Percentiles rank a stretch among this genome's conserved stretches.
phyloP scores from a whole-genome alignment of 2,888 invertebrate species.

The Ephialtes manifestator region DNA sequence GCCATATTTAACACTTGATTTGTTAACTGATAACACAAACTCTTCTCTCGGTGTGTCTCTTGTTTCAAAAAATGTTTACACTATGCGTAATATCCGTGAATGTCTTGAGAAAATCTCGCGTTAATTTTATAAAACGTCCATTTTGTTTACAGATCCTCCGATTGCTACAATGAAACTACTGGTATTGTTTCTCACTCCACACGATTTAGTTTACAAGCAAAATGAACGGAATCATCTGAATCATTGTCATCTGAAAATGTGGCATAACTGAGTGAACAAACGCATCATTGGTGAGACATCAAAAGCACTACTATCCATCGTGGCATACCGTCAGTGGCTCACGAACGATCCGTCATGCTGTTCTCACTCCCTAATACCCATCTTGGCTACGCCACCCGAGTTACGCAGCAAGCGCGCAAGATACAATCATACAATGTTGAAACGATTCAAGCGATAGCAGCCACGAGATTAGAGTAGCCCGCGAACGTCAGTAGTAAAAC shows the following conservation, averaged over 20 bases:
- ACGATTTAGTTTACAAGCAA: not conserved
- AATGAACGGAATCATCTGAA: not conserved
- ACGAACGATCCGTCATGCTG: slow-evolving; percentile 46
- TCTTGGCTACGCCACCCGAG: slow-evolving; percentile 31
- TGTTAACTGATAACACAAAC: too few relatives aligned
- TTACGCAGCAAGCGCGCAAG: slow-evolving; percentile 35
- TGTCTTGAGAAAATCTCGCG: not conserved
- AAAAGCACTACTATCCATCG: not conserved
- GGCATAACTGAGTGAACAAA: not conserved
- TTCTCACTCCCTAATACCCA: slow-evolving; percentile 43
- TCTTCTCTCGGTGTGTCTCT: too few relatives aligned
- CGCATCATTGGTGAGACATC: not conserved
- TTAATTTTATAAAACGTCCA: not conserved
- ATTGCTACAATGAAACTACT: not conserved
- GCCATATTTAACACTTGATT: too few relatives aligned
- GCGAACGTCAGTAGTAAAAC: slow-evolving; percentile 32
- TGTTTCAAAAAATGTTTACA: too few relatives aligned
- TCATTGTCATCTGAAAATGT: not conserved
- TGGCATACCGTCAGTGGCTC: not conserved
- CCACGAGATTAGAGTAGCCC: slow-evolving; percentile 23
- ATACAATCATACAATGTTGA: slow-evolving; percentile 36
- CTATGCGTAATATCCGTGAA: too few relatives aligned
- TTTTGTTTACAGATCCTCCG: not conserved
- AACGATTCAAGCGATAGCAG: slow-evolving; percentile 33
- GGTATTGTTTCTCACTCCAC: not conserved